A percentile compares a stretch with the other conserved stretches of the same genome.
These are phyloP conservation scores for Listronotus oregonensis DNA, from an alignment of 1,140 invertebrate genomes.

Conservation along the genomic window DNA sequence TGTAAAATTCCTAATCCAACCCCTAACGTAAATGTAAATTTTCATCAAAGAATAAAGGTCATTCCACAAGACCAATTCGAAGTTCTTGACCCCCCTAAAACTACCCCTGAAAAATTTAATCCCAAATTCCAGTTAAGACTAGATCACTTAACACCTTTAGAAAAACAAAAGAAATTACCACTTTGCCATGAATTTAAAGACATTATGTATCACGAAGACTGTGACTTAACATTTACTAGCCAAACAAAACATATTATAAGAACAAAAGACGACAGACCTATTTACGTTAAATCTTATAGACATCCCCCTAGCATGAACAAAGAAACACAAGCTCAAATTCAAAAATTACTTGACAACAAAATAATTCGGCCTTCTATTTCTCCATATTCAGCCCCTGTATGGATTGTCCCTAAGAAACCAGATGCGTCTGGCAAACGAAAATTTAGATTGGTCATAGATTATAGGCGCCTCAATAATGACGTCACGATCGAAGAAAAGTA, in stretches of 20 bases:
- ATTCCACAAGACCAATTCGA: neutral
- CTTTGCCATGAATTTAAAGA: conserved; percentile 12
- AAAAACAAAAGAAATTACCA: conserved; percentile 1
- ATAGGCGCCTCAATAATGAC: conserved; percentile 57
- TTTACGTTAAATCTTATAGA: conserved; percentile 38
- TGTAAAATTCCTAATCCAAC: conserved; percentile 10
- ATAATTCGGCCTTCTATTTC: conserved; percentile 48
- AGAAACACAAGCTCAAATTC: conserved; percentile 39
- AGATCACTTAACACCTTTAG: neutral
- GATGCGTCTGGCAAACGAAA: conserved; percentile 49
- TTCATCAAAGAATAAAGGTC: conserved; percentile 7
- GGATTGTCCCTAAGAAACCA: conserved; percentile 52
- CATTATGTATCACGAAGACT: conserved; percentile 7
- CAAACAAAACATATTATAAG: conserved; percentile 14
- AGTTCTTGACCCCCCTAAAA: neutral
- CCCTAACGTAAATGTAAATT: conserved; percentile 7
- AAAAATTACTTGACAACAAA: conserved; percentile 42
- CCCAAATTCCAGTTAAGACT: neutral
- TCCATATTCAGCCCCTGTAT: conserved; percentile 46
- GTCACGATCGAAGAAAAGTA: conserved; percentile 57
- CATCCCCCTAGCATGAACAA: conserved; percentile 25
- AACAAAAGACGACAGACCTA: conserved; percentile 3
- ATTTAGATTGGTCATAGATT: conserved; percentile 56
- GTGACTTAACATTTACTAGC: neutral
- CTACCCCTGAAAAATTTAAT: conserved; percentile 1